A percentile compares a stretch with the other conserved stretches of the same genome.
phyloP scores from a whole-genome alignment of 2,797 vertebrate species.

The Sebastes nivosus region DNA sequence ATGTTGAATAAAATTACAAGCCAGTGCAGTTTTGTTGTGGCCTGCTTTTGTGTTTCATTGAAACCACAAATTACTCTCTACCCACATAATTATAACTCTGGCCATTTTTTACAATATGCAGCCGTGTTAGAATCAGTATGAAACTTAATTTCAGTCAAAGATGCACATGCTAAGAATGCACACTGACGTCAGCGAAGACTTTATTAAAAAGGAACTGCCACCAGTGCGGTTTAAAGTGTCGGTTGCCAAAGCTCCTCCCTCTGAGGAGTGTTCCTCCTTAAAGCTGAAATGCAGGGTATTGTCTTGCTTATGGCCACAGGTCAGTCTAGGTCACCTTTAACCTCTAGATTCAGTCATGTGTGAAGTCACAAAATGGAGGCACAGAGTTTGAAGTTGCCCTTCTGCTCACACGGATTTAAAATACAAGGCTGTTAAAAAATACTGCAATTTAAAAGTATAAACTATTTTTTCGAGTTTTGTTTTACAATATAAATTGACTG shows the following conservation, averaged over 20 bases:
- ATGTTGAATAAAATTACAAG: background rate
- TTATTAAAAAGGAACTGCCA: background rate
- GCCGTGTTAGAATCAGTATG: background rate
- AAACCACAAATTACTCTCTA: background rate
- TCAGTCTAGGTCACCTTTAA: slow-evolving; percentile 61
- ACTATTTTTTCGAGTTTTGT: background rate
- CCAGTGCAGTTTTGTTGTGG: background rate
- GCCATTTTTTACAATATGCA: background rate
- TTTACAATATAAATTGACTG: background rate
- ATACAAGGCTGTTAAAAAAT: background rate
- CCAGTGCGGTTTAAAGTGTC: slow-evolving; percentile 30
- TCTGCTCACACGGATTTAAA: background rate
- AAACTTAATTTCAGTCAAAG: background rate
- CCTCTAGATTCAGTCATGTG: slow-evolving; percentile 63
- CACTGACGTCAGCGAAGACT: background rate
- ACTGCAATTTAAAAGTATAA: background rate
- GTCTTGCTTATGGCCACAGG: slow-evolving; percentile 56
- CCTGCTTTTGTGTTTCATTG: background rate
- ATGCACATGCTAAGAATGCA: background rate
- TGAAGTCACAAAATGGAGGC: slow-evolving; percentile 61
- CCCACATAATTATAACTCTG: background rate
- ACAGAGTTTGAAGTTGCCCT: slow-evolving; percentile 13
- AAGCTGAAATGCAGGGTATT: slow-evolving; percentile 44
- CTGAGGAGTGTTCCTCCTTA: slow-evolving; percentile 8
- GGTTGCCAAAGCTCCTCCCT: slow-evolving; percentile 24